Evolutionary conservation across 2,797 vertebrate species (phyloP).

Genomic region (Brotula barbata): DNA sequence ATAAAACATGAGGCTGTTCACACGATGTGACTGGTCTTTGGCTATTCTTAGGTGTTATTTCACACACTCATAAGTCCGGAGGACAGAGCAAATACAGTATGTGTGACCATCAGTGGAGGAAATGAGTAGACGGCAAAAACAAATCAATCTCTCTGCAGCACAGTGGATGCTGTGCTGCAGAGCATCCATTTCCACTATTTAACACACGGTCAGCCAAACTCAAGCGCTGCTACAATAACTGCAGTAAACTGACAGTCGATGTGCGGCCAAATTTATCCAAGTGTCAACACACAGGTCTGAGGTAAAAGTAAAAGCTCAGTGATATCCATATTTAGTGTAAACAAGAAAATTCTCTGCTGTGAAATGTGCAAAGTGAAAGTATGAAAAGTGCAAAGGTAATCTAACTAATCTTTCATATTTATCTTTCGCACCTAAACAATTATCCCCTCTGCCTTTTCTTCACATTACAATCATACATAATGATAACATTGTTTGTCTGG

Average conservation of each 20-base stretch:
- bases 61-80: no score
- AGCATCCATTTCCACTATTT: no score
- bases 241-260: not conserved
- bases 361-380: not conserved
- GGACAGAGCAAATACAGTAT: no score
- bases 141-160: not conserved
- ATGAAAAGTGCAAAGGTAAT: not conserved
- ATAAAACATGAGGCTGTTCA: no score
- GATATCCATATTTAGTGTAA: not conserved
- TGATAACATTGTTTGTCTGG: not conserved
- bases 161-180: no score
- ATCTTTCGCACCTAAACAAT: not conserved
- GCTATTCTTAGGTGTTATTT: no score
- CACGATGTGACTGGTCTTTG: no score
- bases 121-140: not conserved
- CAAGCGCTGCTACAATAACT: not conserved
- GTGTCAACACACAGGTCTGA: not conserved
- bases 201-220: no score
- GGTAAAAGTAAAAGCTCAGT: not conserved
- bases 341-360: not conserved
- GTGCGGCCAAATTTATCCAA: not conserved
- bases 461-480: not conserved
- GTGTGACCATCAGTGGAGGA: no score
- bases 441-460: conserved; percentile 10
- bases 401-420: conserved; percentile 43